Evolutionary conservation across 1,140 invertebrate species (phyloP).

Genomic region (Thereuonema tuberculata): DNA sequence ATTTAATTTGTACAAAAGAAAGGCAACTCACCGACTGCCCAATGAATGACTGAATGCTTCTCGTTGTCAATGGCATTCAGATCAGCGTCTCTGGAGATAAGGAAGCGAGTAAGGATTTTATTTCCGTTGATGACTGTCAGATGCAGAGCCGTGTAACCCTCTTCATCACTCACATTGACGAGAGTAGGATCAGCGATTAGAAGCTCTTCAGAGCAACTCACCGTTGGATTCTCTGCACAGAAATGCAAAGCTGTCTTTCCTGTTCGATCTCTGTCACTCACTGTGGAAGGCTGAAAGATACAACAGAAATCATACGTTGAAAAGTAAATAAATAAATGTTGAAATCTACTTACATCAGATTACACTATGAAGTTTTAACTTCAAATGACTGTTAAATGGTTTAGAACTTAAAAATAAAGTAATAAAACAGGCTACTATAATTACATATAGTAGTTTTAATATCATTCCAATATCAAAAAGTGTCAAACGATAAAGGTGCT

Average conservation of each 20-base stretch:
- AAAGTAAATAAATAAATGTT: no score
- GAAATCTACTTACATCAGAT: no score
- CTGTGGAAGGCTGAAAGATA: constrained; percentile 38
- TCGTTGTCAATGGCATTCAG: constrained; percentile 81
- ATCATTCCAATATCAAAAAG: no score
- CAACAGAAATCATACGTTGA: constrained; percentile 6
- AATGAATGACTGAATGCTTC: constrained; percentile 90
- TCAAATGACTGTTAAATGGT: no score
- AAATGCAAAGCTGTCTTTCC: constrained; percentile 83
- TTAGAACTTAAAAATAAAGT: no score
- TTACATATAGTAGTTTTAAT: no score
- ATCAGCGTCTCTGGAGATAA: constrained; percentile 67
- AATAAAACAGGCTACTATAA: no score
- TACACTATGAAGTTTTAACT: no score
- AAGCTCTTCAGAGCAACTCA: constrained; percentile 37
- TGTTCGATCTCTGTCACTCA: constrained; percentile 53
- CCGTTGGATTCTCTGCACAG: constrained; percentile 54
- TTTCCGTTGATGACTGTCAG: constrained; percentile 77
- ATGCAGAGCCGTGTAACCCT: constrained; percentile 86
- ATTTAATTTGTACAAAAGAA: no score
- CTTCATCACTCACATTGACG: constrained; percentile 66
- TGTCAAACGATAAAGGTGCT: no score
- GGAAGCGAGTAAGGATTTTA: constrained; percentile 58
- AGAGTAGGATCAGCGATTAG: constrained; percentile 53
- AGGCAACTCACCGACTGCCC: constrained; percentile 95